Evolutionary conservation across 2,113 vertebrate genomes (phyloP).

Genomic region (Chauna torquata): DNA sequence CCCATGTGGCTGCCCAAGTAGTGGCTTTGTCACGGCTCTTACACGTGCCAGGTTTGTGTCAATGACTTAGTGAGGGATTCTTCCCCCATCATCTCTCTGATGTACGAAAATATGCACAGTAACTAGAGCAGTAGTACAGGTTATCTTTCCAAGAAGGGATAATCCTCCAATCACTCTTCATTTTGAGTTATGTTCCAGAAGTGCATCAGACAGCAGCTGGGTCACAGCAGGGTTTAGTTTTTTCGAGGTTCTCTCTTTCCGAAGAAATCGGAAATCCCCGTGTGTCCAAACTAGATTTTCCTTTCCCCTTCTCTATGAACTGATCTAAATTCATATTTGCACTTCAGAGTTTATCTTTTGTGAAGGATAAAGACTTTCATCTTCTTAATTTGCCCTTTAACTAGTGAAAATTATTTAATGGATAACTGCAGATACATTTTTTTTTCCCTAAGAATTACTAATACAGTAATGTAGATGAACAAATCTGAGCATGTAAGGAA

Average conservation of each 20-base stretch:
- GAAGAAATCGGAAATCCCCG: background rate
- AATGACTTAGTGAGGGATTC: background rate
- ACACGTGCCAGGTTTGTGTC: background rate
- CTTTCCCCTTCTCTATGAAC: background rate
- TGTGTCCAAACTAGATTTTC: background rate
- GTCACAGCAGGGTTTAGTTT: background rate
- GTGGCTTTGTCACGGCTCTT: background rate
- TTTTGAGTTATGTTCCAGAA: background rate
- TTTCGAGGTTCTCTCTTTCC: background rate
- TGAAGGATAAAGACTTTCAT: slow-evolving; percentile 20
- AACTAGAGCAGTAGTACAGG: background rate
- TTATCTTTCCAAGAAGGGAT: background rate
- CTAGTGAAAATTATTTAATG: slow-evolving; percentile 21
- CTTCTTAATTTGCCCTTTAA: slow-evolving; percentile 29
- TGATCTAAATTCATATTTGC: background rate
- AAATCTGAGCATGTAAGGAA: background rate
- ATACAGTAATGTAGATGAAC: slow-evolving; percentile 56
- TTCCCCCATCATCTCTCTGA: background rate
- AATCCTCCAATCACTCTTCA: background rate
- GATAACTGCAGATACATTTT: background rate
- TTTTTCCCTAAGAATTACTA: slow-evolving; percentile 22
- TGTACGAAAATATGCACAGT: background rate
- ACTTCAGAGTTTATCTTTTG: background rate
- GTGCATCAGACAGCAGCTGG: background rate
- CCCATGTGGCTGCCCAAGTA: background rate